phyloP scores from a whole-genome alignment of 2,888 invertebrate species.

The Aphrophora alni region DNA sequence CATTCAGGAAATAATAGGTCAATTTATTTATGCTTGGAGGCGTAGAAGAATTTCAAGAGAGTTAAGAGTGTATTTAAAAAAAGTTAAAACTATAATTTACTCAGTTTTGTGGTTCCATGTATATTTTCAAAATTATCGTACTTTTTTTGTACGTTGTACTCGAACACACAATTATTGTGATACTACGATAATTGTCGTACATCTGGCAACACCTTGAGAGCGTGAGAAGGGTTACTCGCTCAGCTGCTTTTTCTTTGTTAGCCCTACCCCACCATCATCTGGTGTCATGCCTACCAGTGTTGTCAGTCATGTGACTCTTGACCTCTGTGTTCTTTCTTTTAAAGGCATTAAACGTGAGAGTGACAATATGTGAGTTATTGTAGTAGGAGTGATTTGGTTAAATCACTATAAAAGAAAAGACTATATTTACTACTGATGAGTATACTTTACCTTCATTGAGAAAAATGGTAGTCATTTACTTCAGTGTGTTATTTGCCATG shows the following conservation, averaged over 20 bases:
- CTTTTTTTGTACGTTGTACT: background rate
- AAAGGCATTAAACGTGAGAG: no score
- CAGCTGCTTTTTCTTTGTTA: slow-evolving; percentile 1
- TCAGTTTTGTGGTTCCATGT: background rate
- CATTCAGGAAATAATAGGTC: no score
- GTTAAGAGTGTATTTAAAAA: background rate
- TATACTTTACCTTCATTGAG: slow-evolving; percentile 15
- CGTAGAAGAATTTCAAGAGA: background rate
- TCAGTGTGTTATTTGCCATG: slow-evolving; percentile 20
- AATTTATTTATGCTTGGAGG: no score
- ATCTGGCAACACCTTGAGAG: background rate
- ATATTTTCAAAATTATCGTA: background rate
- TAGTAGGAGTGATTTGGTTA: background rate
- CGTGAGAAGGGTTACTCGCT: background rate
- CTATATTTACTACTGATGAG: slow-evolving; percentile 12
- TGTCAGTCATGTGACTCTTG: background rate
- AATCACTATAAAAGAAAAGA: slow-evolving; percentile 18
- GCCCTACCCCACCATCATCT: background rate
- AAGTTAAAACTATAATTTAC: background rate
- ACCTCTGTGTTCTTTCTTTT: background rate
- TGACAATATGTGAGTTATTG: background rate
- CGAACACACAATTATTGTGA: background rate
- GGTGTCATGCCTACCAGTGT: background rate
- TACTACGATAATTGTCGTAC: background rate
- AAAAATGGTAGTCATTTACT: slow-evolving; percentile 14